Evolutionary conservation across 2,888 invertebrate genomes (phyloP), one percentile per base, ranked within the genome.

Genomic region (Epinotia brunnichana): DNA sequence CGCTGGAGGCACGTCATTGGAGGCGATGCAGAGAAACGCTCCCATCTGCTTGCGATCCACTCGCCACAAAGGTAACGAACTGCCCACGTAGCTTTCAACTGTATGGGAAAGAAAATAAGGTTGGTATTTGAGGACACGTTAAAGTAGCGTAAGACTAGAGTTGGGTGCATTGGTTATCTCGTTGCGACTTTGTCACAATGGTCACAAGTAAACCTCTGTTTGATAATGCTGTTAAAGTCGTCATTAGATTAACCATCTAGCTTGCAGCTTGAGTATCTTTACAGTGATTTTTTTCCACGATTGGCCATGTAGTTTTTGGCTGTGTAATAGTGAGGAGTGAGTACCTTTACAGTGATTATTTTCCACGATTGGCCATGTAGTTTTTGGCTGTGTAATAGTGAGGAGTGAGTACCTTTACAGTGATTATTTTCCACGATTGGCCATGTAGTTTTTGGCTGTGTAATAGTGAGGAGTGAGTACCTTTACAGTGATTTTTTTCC

Each of bases 1-100:
- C 13, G 98, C 97, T 5, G 97, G 98, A 35, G 97, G 97, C 59
- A 98, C 98, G 87, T 97, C 97, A 87, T 98, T 98, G 83, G 96
- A 96, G 15, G 98, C 98, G 82, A 98, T 97, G 93, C 98, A 98
- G 80, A 98, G 95, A 89, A 98, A 98, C 51, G 97, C 96, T 53
- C 98, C 98, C 96, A 97, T 97, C 92, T 97, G 97, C 82, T 95
- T 94, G 73, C 97, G 92, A 83, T 96, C 96, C 79, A 97, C 94
- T 76, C 95, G 95, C 87, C 95, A 93, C 82, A 97, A 62, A 7
- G 77, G 76, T 21, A 79, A 72, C 1, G 74, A 63, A 17, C 75
- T 77, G 70, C 78, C 78, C 41, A 77, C 77, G 77, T 76, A 79
- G 48, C 75, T 80, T 17, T 80, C 78, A 54, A 79, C 80, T 80